Evolutionary conservation across 2,113 vertebrate species (phyloP), one percentile per base, ranked within the genome.

Genomic region (Nibea albiflora): DNA sequence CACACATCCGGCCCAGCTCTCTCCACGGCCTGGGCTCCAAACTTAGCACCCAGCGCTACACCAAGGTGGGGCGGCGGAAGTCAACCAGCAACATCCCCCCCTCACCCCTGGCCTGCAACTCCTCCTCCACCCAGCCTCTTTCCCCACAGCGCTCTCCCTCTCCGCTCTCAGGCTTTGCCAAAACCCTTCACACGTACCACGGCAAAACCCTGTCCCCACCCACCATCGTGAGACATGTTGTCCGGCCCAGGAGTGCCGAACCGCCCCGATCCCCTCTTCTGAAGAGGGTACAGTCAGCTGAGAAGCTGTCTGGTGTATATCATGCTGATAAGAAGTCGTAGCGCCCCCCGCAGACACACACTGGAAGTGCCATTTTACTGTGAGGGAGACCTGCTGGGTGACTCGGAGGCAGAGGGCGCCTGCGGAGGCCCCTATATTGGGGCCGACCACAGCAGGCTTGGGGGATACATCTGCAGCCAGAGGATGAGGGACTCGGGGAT

Each of bases 41-140:
- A 87, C 94, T 99, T 9, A 94, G 91, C 60, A 95, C 95, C 0
- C 97, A 96, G 0, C 97, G 97, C 66, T 97, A 95, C 90, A 91
- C 89, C 64, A 98, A 98, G 90, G 94, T 95, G 5, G 96, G 96
- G 15, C 97, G 98, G 3, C 96, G 98, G 66, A 99, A 99, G 90
- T 99, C 98, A 16, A 98, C 98, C 82, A 99, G 98, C 95, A 99
- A 96, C 92, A 99, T 99, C 82, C 98, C 98, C 0, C 98, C 98
- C 0, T 99, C 98, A 0, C 98, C 98, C 0, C 91, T 99, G 71
- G 98, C 98, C 82, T 98, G 97, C 91, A 97, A 95, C 15, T 96
- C 98, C 93, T 97, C 97, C 85, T 96, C 96, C 3, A 91, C 95
- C 5, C 96, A 96, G 80, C 96, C 96, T 0, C 91, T 96, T 19